A percentile compares a stretch with the other conserved stretches of the same genome.
phyloP scores from a whole-genome alignment of 2,113 vertebrate genomes.

The Pseudorasbora parva region DNA sequence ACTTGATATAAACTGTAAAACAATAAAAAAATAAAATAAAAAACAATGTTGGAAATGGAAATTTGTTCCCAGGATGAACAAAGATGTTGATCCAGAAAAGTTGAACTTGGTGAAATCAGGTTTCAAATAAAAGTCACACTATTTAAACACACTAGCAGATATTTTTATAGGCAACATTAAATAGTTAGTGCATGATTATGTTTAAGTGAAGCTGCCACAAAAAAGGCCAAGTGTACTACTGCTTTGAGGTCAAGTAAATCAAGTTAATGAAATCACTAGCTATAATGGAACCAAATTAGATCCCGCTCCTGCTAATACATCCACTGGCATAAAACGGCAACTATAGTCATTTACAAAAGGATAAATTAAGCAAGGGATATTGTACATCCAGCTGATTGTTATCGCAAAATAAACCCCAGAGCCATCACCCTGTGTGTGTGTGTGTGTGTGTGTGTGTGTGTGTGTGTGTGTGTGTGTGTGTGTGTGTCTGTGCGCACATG shows the following conservation, averaged over 20 bases:
- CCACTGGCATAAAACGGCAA: neutral
- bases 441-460: too few species aligned
- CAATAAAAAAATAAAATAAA: too few species aligned
- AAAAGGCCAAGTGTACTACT: constrained; percentile 3
- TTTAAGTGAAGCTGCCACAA: constrained; percentile 22
- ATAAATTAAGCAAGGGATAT: neutral
- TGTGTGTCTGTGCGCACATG: too few species aligned
- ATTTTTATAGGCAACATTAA: constrained; percentile 3
- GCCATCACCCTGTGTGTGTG: neutral
- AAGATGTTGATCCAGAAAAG: too few species aligned
- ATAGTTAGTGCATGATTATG: constrained; percentile 7
- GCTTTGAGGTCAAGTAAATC: constrained; percentile 5
- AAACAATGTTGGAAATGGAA: too few species aligned
- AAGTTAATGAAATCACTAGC: constrained; percentile 7
- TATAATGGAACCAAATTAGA: constrained; percentile 29
- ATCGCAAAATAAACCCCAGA: neutral
- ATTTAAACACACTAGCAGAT: neutral
- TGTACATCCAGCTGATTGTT: constrained; percentile 1
- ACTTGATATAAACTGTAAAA: too few species aligned
- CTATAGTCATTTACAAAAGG: neutral
- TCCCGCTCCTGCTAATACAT: neutral
- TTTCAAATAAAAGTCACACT: neutral
- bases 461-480: too few species aligned
- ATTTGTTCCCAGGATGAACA: too few species aligned
- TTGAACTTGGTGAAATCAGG: too few species aligned